Base-by-base conservation (phyloP, 2,888 invertebrate genomes). In the Pterostichus madidus region DNA sequence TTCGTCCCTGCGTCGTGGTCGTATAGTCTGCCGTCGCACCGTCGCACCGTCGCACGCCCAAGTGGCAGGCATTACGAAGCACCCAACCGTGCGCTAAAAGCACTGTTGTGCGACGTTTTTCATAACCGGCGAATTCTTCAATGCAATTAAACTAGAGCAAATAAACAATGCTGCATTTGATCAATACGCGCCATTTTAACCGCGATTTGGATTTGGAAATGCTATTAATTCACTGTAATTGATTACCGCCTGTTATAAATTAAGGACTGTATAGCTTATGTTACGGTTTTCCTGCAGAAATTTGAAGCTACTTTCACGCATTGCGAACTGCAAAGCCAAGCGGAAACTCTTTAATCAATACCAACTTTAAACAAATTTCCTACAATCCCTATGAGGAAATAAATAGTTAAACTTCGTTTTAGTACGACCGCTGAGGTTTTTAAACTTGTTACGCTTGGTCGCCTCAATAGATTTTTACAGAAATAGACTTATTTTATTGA, bases 331-430 rank as follows among this genome's bases (percentile, higher is more conserved):
- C 44, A 71, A 71, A 71, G 68, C 68, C 68, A 44, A 39, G 24
- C 44, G 68, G 68, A 71, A 71, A 71, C 68, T 39, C 46, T 71
- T 17, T 71, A 71, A 71, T 71, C 68, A 71, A 71, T 71, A 71
- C 68, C 68, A 71, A 71, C 68, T 71, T 71, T 71, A 71, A 71
- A 71, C 68, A 71, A 71, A 71, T 71, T 71, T 71, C 13, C 68
- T 71, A 71, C 68, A 71, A 71, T 71, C 68, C 68, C 68, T 71
- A 44, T 44, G 68, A 71, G 68, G 68, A 71, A 71, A 71, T 71
- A 71, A 71, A 71, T 71, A 71, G 68, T 39, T 71, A 71, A 56
- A 71, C 68, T 71, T 71, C 68, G 68, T 17, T 71, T 71, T 44
- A 44, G 44, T 15, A 39, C 68, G 44, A 44, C 68, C 68, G 17